Evolutionary conservation across 1,140 invertebrate species (phyloP), one percentile per base, ranked within the genome.

Genomic region (Dolichoris vasculosae): DNA sequence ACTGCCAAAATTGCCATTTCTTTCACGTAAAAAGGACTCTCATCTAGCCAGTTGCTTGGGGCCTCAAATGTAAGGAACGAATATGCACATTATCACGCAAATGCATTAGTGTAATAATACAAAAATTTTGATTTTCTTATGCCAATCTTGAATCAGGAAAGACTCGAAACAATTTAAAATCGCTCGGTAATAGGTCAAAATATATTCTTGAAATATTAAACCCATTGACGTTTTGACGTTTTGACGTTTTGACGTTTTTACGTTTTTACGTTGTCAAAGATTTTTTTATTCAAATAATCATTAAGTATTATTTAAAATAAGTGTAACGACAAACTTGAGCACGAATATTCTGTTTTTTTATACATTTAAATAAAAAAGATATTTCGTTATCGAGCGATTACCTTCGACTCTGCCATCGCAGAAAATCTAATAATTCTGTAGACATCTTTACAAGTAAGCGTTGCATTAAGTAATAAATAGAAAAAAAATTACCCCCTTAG

Each of bases 11-110:
- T 84, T 43, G 82, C 87, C 55, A 84, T 38, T 55, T 88, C 38
- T 86, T 79, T 79, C 76, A 84, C 75, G 55, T 81, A 81, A 59
- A 73, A 80, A 81, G 30, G 35, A 76, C 73, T 46, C 87, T 91
- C 90, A 92, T 81, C 23, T 92, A 92, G 90, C 91, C 93, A 93
- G 91, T 89, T 93, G 92, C 92, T 93, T 93, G 92, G 93, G 92
- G 91, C 89, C 78, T 92, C 88, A 81, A 90, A 90, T 88, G 89
- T 91, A 93, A 89, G 89, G 89, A 93, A 89, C 86, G 83, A 91
- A 79, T 88, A 89, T 86, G 87, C 87, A 88, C 87, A 87, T 87
- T 88, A 87, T 87, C 85, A 83, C 85, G 88, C 87, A 88, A 84
- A 51, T 71, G 76, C 83, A 84, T 71, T 48, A 79, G 46, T 40